Conservation (phyloP, 2,113 vertebrate genomes). For the Ophthalmolycus amberensis region DNA sequence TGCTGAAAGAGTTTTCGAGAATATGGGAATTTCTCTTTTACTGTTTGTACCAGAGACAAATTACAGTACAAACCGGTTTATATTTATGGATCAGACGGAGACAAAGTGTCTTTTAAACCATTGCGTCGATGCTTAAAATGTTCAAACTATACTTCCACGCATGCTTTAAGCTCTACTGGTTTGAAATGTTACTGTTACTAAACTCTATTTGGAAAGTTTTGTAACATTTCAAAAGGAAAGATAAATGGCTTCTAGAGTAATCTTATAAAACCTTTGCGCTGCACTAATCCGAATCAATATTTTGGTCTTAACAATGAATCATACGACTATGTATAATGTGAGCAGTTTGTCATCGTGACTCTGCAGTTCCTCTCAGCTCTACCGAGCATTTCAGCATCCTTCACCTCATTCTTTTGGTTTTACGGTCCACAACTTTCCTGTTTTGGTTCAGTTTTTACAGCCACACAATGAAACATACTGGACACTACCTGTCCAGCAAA, state of each 20-base stretch:
- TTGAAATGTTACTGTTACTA: background rate
- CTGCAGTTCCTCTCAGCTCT: background rate
- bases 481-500: too few species aligned
- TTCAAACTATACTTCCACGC: background rate
- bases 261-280: background rate
- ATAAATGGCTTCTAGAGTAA: background rate
- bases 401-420: background rate
- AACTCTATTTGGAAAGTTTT: background rate
- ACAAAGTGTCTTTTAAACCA: background rate
- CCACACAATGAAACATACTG: too few species aligned
- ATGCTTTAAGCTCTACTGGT: background rate
- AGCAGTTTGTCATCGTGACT: background rate
- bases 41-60: background rate
- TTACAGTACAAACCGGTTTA: background rate
- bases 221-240: background rate
- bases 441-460: too few species aligned
- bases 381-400: background rate
- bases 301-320: background rate
- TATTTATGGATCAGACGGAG: background rate
- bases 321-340: background rate
- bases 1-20: background rate
- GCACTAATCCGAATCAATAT: background rate
- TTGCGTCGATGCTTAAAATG: background rate
- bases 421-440: background rate
- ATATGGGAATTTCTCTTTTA: background rate